Base-by-base conservation (phyloP, 2,113 vertebrate species). In the Neomonachus schauinslandi region DNA sequence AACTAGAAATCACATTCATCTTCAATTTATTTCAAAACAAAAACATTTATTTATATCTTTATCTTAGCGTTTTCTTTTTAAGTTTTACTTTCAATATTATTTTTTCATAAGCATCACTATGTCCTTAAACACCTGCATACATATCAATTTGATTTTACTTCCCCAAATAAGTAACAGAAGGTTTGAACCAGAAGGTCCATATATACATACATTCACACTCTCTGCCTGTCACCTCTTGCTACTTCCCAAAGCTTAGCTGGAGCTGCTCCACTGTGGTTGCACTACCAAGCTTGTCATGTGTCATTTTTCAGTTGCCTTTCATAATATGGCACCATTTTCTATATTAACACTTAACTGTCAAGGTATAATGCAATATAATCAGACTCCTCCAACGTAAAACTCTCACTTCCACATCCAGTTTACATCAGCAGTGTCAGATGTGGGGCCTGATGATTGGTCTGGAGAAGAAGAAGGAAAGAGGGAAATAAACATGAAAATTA, bases 211-310 rank as follows among this genome's bases (percentile, higher is more conserved):
- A 31, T 87, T 57, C 7, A 0, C 19, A 28, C 31, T 39, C n/a
- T 65, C 33, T 93, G 7, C 81, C 67, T 90, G 26, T 80, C 63
- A 33, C 7, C 1, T 87, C 19, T 85, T 65, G 28, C 4, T 79
- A 13, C 16, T 80, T 95, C 42, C 59, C 36, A 82, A 74, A 49
- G 2, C 19, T 74, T 53, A 49, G 65, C 46, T 72, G 89, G 67
- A 72, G 14, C 12, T 39, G 3, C 12, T 11, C 10, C 4, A 12
- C 0, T 0, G 24, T 0, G 13, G 28, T 46, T 59, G 65, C 4
- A 12, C n/a, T 51, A 33, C 24, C 19, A 46, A 84, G 21, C 10
- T 85, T 36, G 5, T 42, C 59, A 42, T 36, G 46, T 36, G 53
- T 33, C 12, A 15, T 91, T 90, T 94, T 69, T 53, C 49, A 92